Conservation (phyloP, 1,140 invertebrate species). For the Drosophila mojavensis region DNA sequence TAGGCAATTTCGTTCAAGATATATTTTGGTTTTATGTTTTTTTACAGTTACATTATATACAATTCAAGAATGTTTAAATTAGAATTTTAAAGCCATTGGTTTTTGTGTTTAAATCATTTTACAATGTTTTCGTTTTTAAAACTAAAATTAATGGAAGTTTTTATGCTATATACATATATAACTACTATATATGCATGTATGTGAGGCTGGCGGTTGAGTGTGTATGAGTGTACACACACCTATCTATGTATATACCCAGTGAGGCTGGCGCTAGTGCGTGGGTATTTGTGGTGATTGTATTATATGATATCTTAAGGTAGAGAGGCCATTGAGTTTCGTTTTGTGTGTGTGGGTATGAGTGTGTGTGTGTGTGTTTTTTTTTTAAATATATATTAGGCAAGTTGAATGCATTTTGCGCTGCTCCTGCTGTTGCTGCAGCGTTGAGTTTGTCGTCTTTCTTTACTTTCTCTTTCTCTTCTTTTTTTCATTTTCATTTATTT, state of each 20-base stretch:
- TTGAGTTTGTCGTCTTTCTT: conserved; percentile 60
- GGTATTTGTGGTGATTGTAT: not conserved
- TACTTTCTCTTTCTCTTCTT: not conserved
- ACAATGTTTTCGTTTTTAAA: conserved; percentile 44
- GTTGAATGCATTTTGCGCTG: conserved; percentile 77
- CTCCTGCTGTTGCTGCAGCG: conserved; percentile 35
- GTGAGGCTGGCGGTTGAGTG: conserved; percentile 27
- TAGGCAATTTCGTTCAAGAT: conserved; percentile 45
- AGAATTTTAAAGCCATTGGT: conserved; percentile 70
- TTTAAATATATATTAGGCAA: conserved; percentile 43
- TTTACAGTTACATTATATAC: conserved; percentile 65
- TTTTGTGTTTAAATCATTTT: conserved; percentile 46
- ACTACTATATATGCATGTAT: not conserved
- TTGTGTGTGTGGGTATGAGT: not conserved
- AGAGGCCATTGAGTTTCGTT: conserved; percentile 55
- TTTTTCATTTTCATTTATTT: not conserved
- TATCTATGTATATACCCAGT: not conserved
- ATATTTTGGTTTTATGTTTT: conserved; percentile 41
- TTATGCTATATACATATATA: conserved; percentile 46
- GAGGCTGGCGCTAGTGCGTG: conserved; percentile 10
- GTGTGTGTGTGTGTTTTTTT: conserved; percentile 20
- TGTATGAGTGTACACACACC: not conserved
- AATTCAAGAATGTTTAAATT: conserved; percentile 77
- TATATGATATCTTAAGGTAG: conserved; percentile 62
- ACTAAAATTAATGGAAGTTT: conserved; percentile 75